Conservation (phyloP, 2,797 vertebrate genomes). For the Chrosomus eos region DNA sequence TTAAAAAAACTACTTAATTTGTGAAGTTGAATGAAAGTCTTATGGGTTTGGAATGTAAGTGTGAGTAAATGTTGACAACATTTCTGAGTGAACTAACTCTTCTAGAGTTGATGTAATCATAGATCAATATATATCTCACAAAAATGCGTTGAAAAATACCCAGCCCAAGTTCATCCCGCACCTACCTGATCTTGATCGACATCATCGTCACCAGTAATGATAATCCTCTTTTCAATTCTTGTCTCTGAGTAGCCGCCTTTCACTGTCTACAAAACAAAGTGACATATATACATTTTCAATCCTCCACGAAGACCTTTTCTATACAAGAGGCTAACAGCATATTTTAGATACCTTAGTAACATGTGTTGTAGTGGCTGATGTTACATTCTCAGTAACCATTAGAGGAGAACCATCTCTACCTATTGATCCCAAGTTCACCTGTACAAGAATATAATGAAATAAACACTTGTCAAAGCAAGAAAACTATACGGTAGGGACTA, state of each 20-base stretch:
- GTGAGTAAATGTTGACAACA: neutral
- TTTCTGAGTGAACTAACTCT: neutral
- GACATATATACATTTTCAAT: constrained; percentile 40
- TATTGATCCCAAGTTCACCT: constrained; percentile 77
- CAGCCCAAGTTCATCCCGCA: neutral
- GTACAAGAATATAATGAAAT: constrained; percentile 16
- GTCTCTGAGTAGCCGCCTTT: constrained; percentile 99
- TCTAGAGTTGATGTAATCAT: neutral
- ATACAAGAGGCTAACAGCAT: neutral
- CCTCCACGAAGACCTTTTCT: neutral
- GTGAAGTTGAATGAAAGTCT: neutral
- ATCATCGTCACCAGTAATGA: constrained; percentile 98
- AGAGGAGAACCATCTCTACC: constrained; percentile 76
- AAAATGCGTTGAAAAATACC: neutral
- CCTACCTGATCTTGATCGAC: constrained; percentile 98
- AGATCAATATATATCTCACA: neutral
- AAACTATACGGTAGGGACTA: neutral
- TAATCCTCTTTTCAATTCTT: constrained; percentile 98
- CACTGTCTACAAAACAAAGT: constrained; percentile 85
- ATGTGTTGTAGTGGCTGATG: constrained; percentile 95
- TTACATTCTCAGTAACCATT: constrained; percentile 89
- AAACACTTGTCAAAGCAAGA: neutral
- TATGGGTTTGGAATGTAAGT: neutral
- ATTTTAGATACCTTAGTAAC: constrained; percentile 90
- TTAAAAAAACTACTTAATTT: neutral